Evolutionary conservation across 1,140 invertebrate genomes (phyloP), one percentile per base, ranked within the genome.

Genomic region (Danaus melanippus): DNA sequence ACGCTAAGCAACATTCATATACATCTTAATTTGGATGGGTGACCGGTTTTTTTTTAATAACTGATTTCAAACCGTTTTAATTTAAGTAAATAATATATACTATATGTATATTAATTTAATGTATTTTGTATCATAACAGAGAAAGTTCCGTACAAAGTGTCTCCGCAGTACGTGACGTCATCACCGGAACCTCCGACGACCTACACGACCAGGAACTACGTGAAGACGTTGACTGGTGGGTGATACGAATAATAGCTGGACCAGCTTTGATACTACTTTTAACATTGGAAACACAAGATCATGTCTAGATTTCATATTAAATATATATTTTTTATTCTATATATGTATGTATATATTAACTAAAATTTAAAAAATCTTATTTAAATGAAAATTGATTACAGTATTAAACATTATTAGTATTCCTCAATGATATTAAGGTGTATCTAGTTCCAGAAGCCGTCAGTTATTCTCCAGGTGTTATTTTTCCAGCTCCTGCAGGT

Each of bases 101-200:
- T 1, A 48, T 11, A 8, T 41, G 7, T 17, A 43, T 32, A 42
- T 42, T 10, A 17, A 9, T 32, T 50, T 11, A 39, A 10, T 32
- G 2, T n/a, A 40, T 45, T 50, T 56, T 6, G 49, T 46, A n/a
- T 56, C 45, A 60, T 60, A 41, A n/a, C 66, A 84, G 81, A 82
- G 52, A 82, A 84, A 78, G 67, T 69, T 0, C 59, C 71, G 0
- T 79, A 81, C 53, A 84, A 79, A 62, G 80, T 76, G 0, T 79
- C 73, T 0, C 67, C 60, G 10, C 79, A 84, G 10, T 82, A 74
- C 47, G 69, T 68, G 0, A 79, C 72, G 0, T 71, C 66, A 2
- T 48, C 71, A 0, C 67, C 71, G 0, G 70, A 73, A 0, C 53
- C 66, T 0, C 74, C 73, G 0, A 66, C 74, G 0, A 9, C 64